These are phyloP conservation scores for Takifugu bimaculatus DNA, from an alignment of 2,113 vertebrate genomes.

Conservation along the genomic window DNA sequence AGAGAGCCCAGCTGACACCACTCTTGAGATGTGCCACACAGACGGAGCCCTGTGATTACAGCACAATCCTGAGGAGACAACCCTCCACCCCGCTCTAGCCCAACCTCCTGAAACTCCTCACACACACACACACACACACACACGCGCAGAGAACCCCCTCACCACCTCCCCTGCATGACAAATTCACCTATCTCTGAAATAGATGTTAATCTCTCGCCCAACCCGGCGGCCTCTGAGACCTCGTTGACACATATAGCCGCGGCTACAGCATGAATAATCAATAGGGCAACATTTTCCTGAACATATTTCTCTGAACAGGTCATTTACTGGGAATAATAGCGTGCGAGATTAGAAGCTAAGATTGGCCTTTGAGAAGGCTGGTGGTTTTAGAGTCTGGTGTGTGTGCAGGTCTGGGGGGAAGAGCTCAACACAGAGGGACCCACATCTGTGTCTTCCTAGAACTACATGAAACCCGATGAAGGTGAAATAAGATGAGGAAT, in stretches of 20 bases:
- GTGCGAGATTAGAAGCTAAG: conserved; percentile 57
- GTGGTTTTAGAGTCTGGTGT: conserved; percentile 16
- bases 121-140: conserved; percentile 3
- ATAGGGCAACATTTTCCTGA: conserved; percentile 51
- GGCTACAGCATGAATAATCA: conserved; percentile 66
- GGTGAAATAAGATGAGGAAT: conserved; percentile 49
- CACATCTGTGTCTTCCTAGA: conserved; percentile 35
- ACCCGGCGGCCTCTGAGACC: conserved; percentile 53
- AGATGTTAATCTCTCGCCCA: conserved; percentile 71
- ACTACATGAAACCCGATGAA: conserved; percentile 57
- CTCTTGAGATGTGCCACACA: conserved; percentile 69
- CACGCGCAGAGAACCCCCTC: conserved; percentile 23
- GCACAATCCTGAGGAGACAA: conserved; percentile 67
- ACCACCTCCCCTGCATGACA: conserved; percentile 33
- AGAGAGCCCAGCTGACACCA: conserved; percentile 71
- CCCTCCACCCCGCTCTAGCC: conserved; percentile 46
- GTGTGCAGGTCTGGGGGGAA: conserved; percentile 14
- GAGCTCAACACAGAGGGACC: conserved; percentile 25
- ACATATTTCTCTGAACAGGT: conserved; percentile 47
- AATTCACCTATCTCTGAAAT: conserved; percentile 68
- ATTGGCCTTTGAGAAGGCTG: conserved; percentile 48
- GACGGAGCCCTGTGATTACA: conserved; percentile 71
- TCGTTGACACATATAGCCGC: conserved; percentile 55
- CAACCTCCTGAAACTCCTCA: conserved; percentile 27
- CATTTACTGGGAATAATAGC: conserved; percentile 47